These are phyloP conservation scores for Leucophenga varia DNA, from an alignment of 1,140 invertebrate species.

Conservation along the genomic window DNA sequence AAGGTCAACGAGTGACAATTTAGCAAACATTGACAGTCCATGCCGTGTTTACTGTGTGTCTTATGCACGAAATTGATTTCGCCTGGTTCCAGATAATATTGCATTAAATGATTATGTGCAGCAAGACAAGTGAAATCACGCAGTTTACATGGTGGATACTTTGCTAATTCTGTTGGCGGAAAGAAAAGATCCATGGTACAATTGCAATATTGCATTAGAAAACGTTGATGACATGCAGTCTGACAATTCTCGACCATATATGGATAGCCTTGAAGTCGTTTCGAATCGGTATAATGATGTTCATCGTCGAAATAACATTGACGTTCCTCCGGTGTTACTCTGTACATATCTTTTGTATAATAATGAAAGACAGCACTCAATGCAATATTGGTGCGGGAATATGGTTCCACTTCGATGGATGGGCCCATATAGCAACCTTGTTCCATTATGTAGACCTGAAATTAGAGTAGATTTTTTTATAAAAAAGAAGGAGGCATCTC, in stretches of 20 bases:
- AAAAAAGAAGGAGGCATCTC: too few relatives aligned
- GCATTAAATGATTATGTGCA: conserved; percentile 23
- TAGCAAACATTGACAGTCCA: conserved; percentile 38
- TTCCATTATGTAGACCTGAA: conserved; percentile 17
- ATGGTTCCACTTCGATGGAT: conserved; percentile 20
- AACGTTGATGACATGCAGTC: conserved; percentile 36
- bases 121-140: conserved; percentile 39
- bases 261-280: conserved; percentile 25
- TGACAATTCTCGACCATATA: conserved; percentile 47
- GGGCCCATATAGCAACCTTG: conserved; percentile 25
- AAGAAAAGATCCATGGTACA: conserved; percentile 46
- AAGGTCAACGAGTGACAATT: conserved; percentile 42
- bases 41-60: conserved; percentile 8
- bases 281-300: too few relatives aligned
- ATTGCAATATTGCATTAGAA: conserved; percentile 38
- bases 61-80: conserved; percentile 22
- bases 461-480: neutral
- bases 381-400: conserved; percentile 25
- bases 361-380: conserved; percentile 32
- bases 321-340: conserved; percentile 16
- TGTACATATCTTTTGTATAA: conserved; percentile 21
- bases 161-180: conserved; percentile 25
- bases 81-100: conserved; percentile 23
- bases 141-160: conserved; percentile 24
- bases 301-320: too few relatives aligned